Evolutionary conservation across 2,113 vertebrate genomes (phyloP).

Genomic region (Gnathonemus echidnorhynchus): DNA sequence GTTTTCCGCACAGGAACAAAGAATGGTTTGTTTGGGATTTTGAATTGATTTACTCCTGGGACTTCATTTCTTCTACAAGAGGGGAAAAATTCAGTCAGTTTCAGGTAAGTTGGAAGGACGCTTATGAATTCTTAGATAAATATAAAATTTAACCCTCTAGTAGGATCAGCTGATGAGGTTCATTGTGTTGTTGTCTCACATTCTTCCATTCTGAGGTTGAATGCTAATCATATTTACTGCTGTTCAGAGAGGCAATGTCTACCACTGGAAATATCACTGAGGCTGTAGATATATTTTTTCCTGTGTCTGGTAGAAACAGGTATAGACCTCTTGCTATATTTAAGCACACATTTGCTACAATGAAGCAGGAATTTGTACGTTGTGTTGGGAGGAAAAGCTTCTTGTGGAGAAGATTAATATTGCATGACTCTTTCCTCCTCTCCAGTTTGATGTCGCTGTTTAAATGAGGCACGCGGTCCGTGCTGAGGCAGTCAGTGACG

Average conservation of each 20-base stretch:
- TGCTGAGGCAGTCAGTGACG: not conserved
- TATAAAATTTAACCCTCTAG: not conserved
- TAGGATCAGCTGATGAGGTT: not conserved
- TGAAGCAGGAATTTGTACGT: not conserved
- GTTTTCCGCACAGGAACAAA: conserved; percentile 22
- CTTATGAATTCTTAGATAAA: conserved; percentile 6
- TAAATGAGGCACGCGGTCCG: not conserved
- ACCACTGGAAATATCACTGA: not conserved
- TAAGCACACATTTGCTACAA: not conserved
- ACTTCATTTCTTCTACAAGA: not conserved
- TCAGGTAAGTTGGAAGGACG: conserved; percentile 34
- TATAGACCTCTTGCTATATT: not conserved
- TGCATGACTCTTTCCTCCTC: not conserved
- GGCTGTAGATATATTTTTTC: not conserved
- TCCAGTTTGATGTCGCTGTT: not conserved
- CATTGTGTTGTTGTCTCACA: not conserved
- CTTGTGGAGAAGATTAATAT: not conserved
- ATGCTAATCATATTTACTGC: not conserved
- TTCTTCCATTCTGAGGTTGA: not conserved
- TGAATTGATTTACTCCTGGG: conserved; percentile 27
- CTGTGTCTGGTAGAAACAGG: not conserved
- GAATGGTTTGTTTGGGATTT: conserved; percentile 33
- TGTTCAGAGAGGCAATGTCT: not conserved
- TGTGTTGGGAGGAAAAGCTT: not conserved
- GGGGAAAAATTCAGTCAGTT: conserved; percentile 4